Conservation (phyloP, 2,888 invertebrate species). For the Tetrapedia diversipes region DNA sequence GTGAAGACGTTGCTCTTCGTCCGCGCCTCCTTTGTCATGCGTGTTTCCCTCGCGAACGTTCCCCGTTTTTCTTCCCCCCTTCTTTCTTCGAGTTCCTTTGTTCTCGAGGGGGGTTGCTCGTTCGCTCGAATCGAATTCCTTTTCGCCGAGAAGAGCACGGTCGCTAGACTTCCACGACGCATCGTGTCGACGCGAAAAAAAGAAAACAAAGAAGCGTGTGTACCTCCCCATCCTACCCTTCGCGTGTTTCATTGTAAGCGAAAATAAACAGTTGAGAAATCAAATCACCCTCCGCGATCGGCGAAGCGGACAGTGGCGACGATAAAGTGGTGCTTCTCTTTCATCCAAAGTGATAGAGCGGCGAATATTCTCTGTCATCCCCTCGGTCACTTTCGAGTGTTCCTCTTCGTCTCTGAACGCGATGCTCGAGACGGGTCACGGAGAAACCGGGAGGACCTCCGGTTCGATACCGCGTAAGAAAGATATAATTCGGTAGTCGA, state of each 20-base stretch:
- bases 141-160: neutral
- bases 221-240: too few species aligned
- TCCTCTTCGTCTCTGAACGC: neutral
- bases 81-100: neutral
- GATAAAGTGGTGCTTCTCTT: neutral
- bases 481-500: neutral
- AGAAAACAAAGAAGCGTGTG: conserved; percentile 8
- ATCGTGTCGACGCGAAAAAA: conserved; percentile 2
- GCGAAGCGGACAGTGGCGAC: conserved; percentile 33
- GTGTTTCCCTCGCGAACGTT: neutral
- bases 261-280: conserved; percentile 6
- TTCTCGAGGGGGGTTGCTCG: neutral
- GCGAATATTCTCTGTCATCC: neutral
- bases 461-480: too few species aligned
- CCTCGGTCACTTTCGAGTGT: neutral
- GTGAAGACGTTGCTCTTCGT: conserved; percentile 4
- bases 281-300: conserved; percentile 4
- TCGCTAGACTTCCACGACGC: neutral
- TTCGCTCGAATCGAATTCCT: neutral
- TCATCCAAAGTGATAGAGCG: neutral
- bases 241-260: neutral
- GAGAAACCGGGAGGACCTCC: neutral
- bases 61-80: neutral
- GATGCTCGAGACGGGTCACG: conserved; percentile 7
- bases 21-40: neutral